A percentile compares a stretch with the other conserved stretches of the same genome.
Conservation (phyloP, 1,140 invertebrate species). For the Drosophila ogumai region DNA sequence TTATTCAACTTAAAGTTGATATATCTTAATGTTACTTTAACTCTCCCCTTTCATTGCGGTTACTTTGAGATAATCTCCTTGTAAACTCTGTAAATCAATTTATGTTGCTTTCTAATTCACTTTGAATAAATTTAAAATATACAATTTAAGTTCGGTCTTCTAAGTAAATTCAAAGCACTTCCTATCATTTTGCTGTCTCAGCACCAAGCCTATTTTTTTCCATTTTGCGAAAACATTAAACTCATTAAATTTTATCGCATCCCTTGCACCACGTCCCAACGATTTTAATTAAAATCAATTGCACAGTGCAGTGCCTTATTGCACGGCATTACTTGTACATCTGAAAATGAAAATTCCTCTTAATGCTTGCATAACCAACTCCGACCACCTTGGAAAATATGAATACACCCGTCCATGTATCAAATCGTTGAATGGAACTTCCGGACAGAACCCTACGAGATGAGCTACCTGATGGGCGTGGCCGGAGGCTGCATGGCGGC, state of each 20-base stretch:
- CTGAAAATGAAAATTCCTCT: constrained; percentile 63
- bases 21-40: no score
- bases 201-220: not conserved
- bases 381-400: constrained; percentile 31
- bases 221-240: constrained; percentile 1
- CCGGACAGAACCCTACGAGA: constrained; percentile 88
- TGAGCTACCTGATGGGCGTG: constrained; percentile 88
- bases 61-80: no score
- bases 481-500: constrained; percentile 87
- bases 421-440: constrained; percentile 16
- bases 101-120: no score
- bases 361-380: constrained; percentile 61
- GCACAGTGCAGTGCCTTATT: constrained; percentile 16
- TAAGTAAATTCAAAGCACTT: not conserved
- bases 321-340: constrained; percentile 15
- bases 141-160: no score
- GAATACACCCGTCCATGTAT: constrained; percentile 24
- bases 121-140: no score
- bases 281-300: constrained; percentile 67
- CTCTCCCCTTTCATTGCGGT: no score
- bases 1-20: no score
- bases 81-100: no score
- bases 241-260: constrained; percentile 35
- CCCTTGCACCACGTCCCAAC: constrained; percentile 30
- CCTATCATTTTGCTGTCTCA: not conserved